Evolutionary conservation across 1,140 invertebrate species (phyloP).

Genomic region (Papilio polyxenes): DNA sequence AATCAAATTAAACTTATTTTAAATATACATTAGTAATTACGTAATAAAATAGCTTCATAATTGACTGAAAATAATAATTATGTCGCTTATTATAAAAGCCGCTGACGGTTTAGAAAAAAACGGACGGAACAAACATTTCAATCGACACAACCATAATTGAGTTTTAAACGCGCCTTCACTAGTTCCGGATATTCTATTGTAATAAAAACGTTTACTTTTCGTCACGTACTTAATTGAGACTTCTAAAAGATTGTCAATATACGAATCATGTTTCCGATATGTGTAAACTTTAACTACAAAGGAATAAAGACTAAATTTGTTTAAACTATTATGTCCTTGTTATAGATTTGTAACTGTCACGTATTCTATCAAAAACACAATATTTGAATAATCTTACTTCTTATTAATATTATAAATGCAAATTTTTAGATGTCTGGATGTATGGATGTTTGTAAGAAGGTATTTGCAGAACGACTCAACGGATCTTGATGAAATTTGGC

Average conservation of each 20-base stretch:
- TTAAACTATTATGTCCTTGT: slow-evolving; percentile 37
- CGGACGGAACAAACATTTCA: slow-evolving; percentile 49
- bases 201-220: slow-evolving; percentile 48
- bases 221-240: slow-evolving; percentile 60
- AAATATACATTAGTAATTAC: no score
- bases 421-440: no score
- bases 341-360: slow-evolving; percentile 47
- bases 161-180: slow-evolving; percentile 3
- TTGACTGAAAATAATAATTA: neutral
- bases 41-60: neutral
- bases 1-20: no score
- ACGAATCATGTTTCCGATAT: slow-evolving; percentile 7
- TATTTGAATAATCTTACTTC: slow-evolving; percentile 44
- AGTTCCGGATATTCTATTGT: slow-evolving; percentile 45
- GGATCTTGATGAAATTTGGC: no score
- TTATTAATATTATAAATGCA: no score
- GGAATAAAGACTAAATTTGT: slow-evolving; percentile 35
- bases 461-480: no score
- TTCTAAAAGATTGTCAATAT: slow-evolving; percentile 43
- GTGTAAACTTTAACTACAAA: neutral
- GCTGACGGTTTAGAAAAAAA: slow-evolving; percentile 17
- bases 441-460: no score
- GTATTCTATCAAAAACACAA: slow-evolving; percentile 53
- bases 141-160: slow-evolving; percentile 46
- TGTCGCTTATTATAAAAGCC: slow-evolving; percentile 11